Base-by-base conservation (phyloP, 1,140 invertebrate genomes). In the Drosophila ficusphila region DNA sequence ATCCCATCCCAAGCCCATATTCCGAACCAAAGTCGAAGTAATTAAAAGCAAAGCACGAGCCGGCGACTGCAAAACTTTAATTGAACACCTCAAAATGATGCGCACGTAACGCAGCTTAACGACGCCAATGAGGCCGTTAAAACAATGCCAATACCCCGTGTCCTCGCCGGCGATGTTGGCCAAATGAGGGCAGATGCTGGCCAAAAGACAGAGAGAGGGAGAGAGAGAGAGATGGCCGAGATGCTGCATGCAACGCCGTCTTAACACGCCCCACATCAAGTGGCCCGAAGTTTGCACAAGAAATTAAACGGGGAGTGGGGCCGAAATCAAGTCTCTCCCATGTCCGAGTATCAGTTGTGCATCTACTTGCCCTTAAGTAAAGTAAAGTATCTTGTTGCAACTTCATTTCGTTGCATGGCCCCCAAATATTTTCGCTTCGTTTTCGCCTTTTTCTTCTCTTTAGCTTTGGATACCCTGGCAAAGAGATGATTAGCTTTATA, bases 321-420 rank as follows among this genome's bases (percentile, higher is more conserved):
- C 33, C 42, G 51, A 81, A 85, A 86, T 79, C 72, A 76, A 86
- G 79, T 76, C 73, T 42, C 67, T 69, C 69, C 60, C 76, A 72
- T 61, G 79, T 76, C 62, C 72, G 61, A 82, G 77, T 88, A 88
- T 86, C 82, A 71, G 82, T 86, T 86, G 82, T 78, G 83, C 82
- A 86, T 86, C 82, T 88, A 75, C 74, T 82, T 82, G 82, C 82
- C 82, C 82, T 86, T 88, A 88, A 86, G 82, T 86, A 86, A 86
- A 86, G 82, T 86, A 86, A 86, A 86, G 82, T 86, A 86, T 88
- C 77, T 86, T 88, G 82, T 86, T 86, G 82, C 82, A 86, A 86
- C 82, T 86, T 86, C 73, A 86, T 86, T 86, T 86, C 77, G 74
- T 88, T 67, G 81, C 81, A 81, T 76, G 81, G 81, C 72, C 82